Evolutionary conservation across 2,888 invertebrate species (phyloP).

Genomic region (Itoplectis maculator): DNA sequence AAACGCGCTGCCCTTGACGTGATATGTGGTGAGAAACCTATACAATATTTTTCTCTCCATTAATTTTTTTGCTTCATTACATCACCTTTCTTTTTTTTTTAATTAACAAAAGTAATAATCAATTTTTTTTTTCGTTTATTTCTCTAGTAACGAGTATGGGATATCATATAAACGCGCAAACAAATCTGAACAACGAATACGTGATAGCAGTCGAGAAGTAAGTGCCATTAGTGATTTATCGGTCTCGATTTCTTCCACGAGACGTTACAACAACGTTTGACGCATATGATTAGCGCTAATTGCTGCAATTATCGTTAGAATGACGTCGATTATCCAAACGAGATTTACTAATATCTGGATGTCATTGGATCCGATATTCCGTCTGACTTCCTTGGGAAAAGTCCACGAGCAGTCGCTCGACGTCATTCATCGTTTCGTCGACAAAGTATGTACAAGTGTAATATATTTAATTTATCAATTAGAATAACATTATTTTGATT

Average conservation of each 20-base stretch:
- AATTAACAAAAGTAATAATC: no score
- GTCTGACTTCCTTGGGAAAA: slow-evolving; percentile 83
- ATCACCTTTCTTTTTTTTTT: no score
- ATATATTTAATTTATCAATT: neutral
- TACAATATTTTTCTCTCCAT: no score
- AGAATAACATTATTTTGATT: neutral
- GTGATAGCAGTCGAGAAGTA: slow-evolving; percentile 83
- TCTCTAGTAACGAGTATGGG: slow-evolving; percentile 84
- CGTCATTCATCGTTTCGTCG: slow-evolving; percentile 86
- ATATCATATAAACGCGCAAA: slow-evolving; percentile 82
- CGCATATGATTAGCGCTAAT: slow-evolving; percentile 6
- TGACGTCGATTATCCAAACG: slow-evolving; percentile 81
- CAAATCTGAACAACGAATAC: slow-evolving; percentile 81
- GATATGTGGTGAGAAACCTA: slow-evolving; percentile 82
- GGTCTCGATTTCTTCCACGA: neutral
- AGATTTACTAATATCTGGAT: slow-evolving; percentile 86
- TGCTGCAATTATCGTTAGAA: slow-evolving; percentile 71
- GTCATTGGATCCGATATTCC: slow-evolving; percentile 85
- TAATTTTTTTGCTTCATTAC: no score
- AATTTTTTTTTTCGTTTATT: neutral
- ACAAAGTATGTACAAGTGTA: slow-evolving; percentile 81
- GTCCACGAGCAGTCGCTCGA: slow-evolving; percentile 84
- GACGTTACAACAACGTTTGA: neutral
- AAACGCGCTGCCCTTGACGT: slow-evolving; percentile 82
- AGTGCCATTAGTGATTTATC: slow-evolving; percentile 59